Evolutionary conservation across 2,113 vertebrate species (phyloP).

Genomic region (Myodes glareolus): DNA sequence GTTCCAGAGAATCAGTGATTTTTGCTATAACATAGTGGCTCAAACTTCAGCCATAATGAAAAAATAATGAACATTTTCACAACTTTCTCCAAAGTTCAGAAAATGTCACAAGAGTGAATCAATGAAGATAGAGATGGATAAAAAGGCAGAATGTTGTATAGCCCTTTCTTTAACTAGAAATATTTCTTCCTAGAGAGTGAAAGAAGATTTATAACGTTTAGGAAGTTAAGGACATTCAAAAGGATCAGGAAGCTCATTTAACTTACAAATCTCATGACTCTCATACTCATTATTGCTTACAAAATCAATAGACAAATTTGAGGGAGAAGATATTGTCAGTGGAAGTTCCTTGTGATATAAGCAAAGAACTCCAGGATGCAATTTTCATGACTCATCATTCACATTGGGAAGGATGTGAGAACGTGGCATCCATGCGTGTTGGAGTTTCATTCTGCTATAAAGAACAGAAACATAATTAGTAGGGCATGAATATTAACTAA

Average conservation of each 20-base stretch:
- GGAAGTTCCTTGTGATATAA: background rate
- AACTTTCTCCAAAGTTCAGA: background rate
- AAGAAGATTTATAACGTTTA: background rate
- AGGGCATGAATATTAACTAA: no score
- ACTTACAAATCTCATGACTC: background rate
- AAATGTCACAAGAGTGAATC: background rate
- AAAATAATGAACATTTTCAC: background rate
- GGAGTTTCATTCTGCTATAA: background rate
- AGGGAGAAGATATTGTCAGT: background rate
- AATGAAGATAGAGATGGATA: background rate
- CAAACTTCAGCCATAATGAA: background rate
- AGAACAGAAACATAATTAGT: no score
- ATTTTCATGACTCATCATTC: background rate
- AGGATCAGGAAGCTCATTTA: no score
- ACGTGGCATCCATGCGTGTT: background rate
- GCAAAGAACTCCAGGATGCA: background rate
- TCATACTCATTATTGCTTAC: background rate
- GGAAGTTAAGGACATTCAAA: background rate
- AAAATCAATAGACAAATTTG: background rate
- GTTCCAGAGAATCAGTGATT: background rate
- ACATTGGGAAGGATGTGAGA: background rate
- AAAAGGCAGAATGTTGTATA: background rate
- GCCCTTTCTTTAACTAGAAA: background rate
- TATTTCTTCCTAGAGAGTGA: background rate
- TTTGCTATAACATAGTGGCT: background rate